phyloP scores from a whole-genome alignment of 2,797 vertebrate species.

The Acrossocheilus wenchowensis region DNA sequence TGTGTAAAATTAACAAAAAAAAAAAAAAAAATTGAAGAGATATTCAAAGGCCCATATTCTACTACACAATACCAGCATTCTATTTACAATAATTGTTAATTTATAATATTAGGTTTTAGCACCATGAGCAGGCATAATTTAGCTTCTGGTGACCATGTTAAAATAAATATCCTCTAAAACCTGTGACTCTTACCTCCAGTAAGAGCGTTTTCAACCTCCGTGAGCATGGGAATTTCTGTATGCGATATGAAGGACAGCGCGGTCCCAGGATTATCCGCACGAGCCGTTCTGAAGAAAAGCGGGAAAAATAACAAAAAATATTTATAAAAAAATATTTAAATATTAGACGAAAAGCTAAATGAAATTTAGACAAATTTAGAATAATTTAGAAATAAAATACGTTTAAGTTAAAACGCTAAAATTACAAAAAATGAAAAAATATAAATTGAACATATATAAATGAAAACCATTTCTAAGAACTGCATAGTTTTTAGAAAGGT shows the following conservation, averaged over 20 bases:
- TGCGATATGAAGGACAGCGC: conserved; percentile 87
- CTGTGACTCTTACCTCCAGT: conserved; percentile 74
- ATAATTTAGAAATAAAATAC: too few species aligned
- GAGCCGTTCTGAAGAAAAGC: conserved; percentile 81
- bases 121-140: not conserved
- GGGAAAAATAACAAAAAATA: not conserved
- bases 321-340: not conserved
- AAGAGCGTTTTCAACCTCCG: conserved; percentile 82
- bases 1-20: not conserved
- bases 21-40: not conserved
- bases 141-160: not conserved
- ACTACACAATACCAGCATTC: not conserved
- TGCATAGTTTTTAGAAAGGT: too few species aligned
- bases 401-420: too few species aligned
- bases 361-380: too few species aligned
- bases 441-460: too few species aligned
- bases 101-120: not conserved
- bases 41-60: not conserved
- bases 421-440: too few species aligned
- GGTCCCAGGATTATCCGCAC: conserved; percentile 86
- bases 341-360: not conserved
- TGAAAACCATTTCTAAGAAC: too few species aligned
- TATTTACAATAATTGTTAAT: not conserved
- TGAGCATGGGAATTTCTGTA: conserved; percentile 74
- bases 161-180: not conserved